Percentiles rank a stretch among this genome's conserved stretches.
Conservation (phyloP, 2,113 vertebrate species). For the Tichodroma muraria region DNA sequence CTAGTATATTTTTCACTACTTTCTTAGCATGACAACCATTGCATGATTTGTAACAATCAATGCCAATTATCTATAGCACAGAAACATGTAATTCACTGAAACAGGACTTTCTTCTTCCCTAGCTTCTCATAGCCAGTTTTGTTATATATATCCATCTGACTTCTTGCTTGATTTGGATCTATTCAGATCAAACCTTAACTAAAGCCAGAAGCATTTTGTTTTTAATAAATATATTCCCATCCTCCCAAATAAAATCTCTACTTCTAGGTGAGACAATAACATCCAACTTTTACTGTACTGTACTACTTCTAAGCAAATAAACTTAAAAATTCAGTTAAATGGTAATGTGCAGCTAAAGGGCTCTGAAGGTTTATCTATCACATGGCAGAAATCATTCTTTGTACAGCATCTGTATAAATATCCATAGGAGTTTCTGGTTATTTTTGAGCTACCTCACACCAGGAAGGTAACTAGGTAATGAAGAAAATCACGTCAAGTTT, state of each 20-base stretch:
- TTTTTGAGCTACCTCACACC: background rate
- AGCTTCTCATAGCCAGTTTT: background rate
- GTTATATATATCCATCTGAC: background rate
- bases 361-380: background rate
- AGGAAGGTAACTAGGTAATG: background rate
- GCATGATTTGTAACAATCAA: background rate
- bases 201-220: background rate
- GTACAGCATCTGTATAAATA: background rate
- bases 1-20: background rate
- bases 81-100: background rate
- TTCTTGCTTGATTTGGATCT: background rate
- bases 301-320: background rate
- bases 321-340: background rate
- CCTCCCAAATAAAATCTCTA: background rate
- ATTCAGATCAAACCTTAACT: background rate
- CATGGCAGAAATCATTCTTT: background rate
- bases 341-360: background rate
- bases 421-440: background rate
- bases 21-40: background rate
- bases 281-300: background rate
- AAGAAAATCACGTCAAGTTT: slow-evolving; percentile 11
- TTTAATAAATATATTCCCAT: background rate
- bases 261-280: background rate
- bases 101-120: background rate
- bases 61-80: background rate